Conservation (phyloP, 2,888 invertebrate genomes). For the Tenthredo scrophulariae region DNA sequence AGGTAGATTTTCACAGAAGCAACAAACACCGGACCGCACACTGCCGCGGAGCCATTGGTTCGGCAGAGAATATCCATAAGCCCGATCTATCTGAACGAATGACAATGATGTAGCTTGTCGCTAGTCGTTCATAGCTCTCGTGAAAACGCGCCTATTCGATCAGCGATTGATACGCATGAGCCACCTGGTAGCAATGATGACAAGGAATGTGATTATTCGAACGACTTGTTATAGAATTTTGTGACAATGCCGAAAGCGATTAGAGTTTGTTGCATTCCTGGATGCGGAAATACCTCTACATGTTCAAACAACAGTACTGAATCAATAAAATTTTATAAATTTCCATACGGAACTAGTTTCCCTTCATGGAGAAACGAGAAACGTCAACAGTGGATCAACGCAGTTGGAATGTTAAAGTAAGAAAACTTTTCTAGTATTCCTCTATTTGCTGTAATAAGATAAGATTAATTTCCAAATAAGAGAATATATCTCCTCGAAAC, state of each 20-base stretch:
- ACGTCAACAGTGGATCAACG: background rate
- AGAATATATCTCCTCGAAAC: no score
- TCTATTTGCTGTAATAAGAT: no score
- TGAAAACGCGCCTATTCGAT: background rate
- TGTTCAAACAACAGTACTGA: background rate
- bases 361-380: background rate
- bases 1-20: background rate
- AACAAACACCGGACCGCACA: background rate
- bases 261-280: background rate
- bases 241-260: conserved; percentile 1
- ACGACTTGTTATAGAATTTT: background rate
- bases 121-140: background rate
- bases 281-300: background rate
- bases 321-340: background rate
- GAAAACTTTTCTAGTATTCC: background rate
- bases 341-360: background rate
- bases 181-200: background rate
- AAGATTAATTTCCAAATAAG: no score
- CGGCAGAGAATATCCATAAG: background rate
- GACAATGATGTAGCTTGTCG: background rate
- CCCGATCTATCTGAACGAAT: background rate
- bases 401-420: background rate
- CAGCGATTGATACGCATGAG: background rate
- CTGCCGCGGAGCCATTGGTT: background rate
- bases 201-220: background rate